These are phyloP conservation scores for Channa argus DNA, from an alignment of 2,113 vertebrate species.

Conservation along the genomic window DNA sequence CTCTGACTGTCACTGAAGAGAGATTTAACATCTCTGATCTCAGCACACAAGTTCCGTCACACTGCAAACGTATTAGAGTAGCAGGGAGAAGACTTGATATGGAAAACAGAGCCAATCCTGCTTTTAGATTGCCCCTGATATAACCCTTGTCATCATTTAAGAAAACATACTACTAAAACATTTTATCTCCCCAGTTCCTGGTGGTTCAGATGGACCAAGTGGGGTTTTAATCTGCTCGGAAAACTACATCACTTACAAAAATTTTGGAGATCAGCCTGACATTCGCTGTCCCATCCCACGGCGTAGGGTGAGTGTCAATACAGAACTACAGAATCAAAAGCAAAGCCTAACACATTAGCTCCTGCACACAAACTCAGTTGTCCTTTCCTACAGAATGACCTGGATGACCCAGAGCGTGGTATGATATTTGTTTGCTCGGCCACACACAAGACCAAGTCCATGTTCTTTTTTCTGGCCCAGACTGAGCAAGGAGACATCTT, in stretches of 20 bases:
- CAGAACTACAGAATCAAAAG: background rate
- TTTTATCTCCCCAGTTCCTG: constrained; percentile 87
- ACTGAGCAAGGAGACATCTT: constrained; percentile 99
- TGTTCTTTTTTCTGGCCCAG: constrained; percentile 99
- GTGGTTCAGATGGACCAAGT: constrained; percentile 96
- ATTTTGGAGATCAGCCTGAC: constrained; percentile 98
- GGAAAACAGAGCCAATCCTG: background rate
- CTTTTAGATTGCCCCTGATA: background rate
- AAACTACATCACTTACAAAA: constrained; percentile 99
- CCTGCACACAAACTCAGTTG: no score
- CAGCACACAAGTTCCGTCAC: background rate
- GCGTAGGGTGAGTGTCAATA: constrained; percentile 88
- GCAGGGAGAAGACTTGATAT: background rate
- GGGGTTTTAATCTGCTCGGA: constrained; percentile 98
- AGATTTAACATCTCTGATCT: constrained; percentile 67
- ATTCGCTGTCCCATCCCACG: constrained; percentile 98
- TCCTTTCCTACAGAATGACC: constrained; percentile 87
- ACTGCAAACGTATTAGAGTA: background rate
- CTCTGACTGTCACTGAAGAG: constrained; percentile 68
- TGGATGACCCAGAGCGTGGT: constrained; percentile 97
- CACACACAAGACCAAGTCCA: constrained; percentile 99
- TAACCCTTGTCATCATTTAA: no score
- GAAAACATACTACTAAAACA: background rate
- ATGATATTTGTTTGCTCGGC: constrained; percentile 99
- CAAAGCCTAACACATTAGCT: background rate